phyloP scores from a whole-genome alignment of 2,113 vertebrate species.

The Syrrhaptes paradoxus region DNA sequence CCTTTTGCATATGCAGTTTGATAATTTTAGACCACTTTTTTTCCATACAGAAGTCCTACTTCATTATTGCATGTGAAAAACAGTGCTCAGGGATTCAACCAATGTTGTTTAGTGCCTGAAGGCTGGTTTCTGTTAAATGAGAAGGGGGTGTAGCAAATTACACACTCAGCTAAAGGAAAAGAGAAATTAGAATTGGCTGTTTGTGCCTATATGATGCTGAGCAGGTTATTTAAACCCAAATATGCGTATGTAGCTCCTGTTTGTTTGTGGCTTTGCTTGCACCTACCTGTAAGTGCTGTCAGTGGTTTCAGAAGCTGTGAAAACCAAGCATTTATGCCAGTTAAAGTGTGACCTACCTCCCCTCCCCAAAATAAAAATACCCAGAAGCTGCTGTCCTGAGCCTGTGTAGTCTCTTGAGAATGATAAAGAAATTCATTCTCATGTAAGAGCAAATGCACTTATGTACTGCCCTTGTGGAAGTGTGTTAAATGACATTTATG shows the following conservation, averaged over 20 bases:
- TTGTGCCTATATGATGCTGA: background rate
- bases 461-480: background rate
- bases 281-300: background rate
- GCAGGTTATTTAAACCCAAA: background rate
- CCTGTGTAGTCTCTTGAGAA: background rate
- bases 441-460: background rate
- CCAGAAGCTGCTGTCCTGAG: background rate
- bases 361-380: background rate
- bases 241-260: background rate
- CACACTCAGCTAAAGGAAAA: background rate
- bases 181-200: background rate
- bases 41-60: background rate
- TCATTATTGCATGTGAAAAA: background rate
- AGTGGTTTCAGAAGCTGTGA: constrained; percentile 4
- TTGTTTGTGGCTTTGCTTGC: background rate
- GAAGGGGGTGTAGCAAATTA: background rate
- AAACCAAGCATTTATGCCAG: background rate
- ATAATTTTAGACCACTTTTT: background rate
- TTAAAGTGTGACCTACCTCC: background rate
- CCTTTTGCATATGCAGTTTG: background rate
- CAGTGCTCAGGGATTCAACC: background rate
- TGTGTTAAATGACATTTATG: background rate
- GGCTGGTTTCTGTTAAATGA: background rate
- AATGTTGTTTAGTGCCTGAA: background rate
- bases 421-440: background rate